Evolutionary conservation across 2,113 vertebrate species (phyloP).

Genomic region (Sinocyclocheilus maitianheensis): DNA sequence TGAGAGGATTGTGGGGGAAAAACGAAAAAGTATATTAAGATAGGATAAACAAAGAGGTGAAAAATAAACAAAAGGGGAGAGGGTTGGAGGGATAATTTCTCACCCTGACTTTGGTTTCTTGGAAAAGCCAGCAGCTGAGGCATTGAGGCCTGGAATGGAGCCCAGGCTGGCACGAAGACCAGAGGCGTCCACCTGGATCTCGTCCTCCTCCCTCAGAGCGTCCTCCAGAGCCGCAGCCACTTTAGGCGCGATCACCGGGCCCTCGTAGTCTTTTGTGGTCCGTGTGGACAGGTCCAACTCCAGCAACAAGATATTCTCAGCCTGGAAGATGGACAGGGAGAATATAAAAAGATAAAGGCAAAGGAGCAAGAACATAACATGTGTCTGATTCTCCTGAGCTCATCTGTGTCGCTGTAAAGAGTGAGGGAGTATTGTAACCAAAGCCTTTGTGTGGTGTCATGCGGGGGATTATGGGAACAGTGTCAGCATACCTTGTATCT

Average conservation of each 20-base stretch:
- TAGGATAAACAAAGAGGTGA: not conserved
- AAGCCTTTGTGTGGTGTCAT: not conserved
- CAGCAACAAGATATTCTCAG: slow-evolving; percentile 90
- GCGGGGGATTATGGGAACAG: slow-evolving; percentile 7
- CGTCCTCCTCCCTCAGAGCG: slow-evolving; percentile 93
- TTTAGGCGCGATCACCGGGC: slow-evolving; percentile 89
- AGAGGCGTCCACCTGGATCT: slow-evolving; percentile 93
- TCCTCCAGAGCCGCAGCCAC: slow-evolving; percentile 92
- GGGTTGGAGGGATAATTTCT: not conserved
- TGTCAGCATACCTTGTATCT: slow-evolving; percentile 85
- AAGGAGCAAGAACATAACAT: not conserved
- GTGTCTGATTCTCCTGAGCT: not conserved
- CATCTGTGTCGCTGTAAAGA: not conserved
- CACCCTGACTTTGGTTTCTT: slow-evolving; percentile 92
- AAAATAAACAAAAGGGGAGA: not conserved
- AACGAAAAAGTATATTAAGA: not conserved
- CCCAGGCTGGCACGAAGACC: slow-evolving; percentile 75
- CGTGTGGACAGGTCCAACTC: slow-evolving; percentile 88
- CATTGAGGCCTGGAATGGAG: slow-evolving; percentile 61
- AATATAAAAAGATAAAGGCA: slow-evolving; percentile 24
- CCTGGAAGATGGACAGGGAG: slow-evolving; percentile 70
- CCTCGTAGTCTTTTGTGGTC: slow-evolving; percentile 92
- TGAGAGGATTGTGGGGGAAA: slow-evolving; percentile 41
- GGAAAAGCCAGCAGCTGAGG: slow-evolving; percentile 63
- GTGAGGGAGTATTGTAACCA: not conserved